phyloP scores from a whole-genome alignment of 2,797 vertebrate genomes.

The Galaxias olidus region DNA sequence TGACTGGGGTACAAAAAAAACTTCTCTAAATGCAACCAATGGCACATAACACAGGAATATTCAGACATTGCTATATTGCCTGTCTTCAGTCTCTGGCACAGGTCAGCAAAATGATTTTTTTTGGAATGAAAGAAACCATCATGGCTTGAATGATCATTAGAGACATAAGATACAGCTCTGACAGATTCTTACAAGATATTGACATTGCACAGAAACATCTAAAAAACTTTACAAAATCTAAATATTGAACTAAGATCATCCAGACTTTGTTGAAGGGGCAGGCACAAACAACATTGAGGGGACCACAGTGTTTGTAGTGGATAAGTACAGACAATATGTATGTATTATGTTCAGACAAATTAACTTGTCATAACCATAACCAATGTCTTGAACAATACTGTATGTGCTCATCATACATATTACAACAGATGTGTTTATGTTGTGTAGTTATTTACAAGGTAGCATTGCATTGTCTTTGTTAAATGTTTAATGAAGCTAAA shows the following conservation, averaged over 20 bases:
- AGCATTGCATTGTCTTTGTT: slow-evolving; percentile 83
- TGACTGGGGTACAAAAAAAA: slow-evolving; percentile 84
- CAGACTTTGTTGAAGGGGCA: slow-evolving; percentile 85
- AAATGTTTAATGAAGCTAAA: slow-evolving; percentile 85
- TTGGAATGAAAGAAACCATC: slow-evolving; percentile 86
- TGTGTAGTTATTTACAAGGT: slow-evolving; percentile 79
- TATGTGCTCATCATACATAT: slow-evolving; percentile 90
- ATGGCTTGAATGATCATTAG: slow-evolving; percentile 83
- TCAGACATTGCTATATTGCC: slow-evolving; percentile 86
- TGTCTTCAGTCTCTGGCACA: slow-evolving; percentile 78
- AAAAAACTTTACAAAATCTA: slow-evolving; percentile 62
- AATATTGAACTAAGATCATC: slow-evolving; percentile 79
- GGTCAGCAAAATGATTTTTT: slow-evolving; percentile 82
- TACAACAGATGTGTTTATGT: slow-evolving; percentile 81
- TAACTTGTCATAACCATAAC: slow-evolving; percentile 83
- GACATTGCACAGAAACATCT: slow-evolving; percentile 39
- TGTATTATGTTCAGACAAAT: slow-evolving; percentile 82
- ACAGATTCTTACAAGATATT: slow-evolving; percentile 36
- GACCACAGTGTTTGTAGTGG: slow-evolving; percentile 88
- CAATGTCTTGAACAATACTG: slow-evolving; percentile 78
- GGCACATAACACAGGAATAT: slow-evolving; percentile 82
- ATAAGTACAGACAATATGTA: slow-evolving; percentile 81
- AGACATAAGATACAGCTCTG: slow-evolving; percentile 26
- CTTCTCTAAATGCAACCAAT: slow-evolving; percentile 77
- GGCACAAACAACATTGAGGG: slow-evolving; percentile 90